Base-by-base conservation (phyloP, 2,888 invertebrate species). In the Gonocerus acuteangulatus region DNA sequence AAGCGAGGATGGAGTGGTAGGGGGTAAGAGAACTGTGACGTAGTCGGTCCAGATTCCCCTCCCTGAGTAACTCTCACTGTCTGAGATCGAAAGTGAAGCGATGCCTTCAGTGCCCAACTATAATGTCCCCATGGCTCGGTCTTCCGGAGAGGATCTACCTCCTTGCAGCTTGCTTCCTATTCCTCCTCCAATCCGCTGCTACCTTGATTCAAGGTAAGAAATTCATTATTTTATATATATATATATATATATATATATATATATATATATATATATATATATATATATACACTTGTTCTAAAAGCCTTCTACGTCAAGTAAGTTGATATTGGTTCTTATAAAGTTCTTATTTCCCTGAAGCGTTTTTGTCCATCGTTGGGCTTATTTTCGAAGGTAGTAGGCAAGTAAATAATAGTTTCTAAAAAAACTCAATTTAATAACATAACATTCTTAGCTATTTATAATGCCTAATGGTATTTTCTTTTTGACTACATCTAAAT, bases 11-110 rank as follows among this genome's bases (percentile, higher is more conserved):
- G n/a, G n/a, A n/a, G n/a, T n/a, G 9, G 27, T 27, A 27, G 9
- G 27, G 27, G 27, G 9, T 4, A 13, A 6, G 44, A 16, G 18
- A 16, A n/a, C 13, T 13, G 44, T 51, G 51, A 51, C 51, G 51
- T 51, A 51, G 51, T 7, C 15, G 48, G 32, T 19, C 51, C 34
- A 51, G 51, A 51, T 51, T 34, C 34, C 34, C 34, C 34, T 48
- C 48, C 48, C 23, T 15, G 21, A 32, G 51, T 27, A 51, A 54
- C 54, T 54, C 54, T 54, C 54, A 54, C 54, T 54, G 21, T 21
- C 42, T 21, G 54, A 54, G 54, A 54, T 42, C 42, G 54, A 54
- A 54, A 54, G 54, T 54, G 54, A 54, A 51, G 51, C 21, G 51
- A 51, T 51, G 51, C 44, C 54, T 22, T 54, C 54, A 54, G 54